Evolutionary conservation across 2,888 invertebrate species (phyloP), one percentile per base, ranked within the genome.

Genomic region (Thereva nobilitata): DNA sequence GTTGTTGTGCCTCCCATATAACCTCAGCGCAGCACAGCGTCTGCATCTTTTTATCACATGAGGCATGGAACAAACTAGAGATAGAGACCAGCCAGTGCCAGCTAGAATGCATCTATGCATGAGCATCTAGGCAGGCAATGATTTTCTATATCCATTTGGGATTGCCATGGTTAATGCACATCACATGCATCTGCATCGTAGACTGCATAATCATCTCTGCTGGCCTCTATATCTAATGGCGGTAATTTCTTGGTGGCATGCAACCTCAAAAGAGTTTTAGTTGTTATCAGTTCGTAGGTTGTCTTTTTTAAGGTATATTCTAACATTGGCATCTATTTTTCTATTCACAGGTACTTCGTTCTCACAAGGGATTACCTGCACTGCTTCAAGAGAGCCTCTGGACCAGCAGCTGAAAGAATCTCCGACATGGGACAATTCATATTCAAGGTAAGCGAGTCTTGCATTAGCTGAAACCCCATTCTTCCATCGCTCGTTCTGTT

Each of bases 391-490:
- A 80, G 86, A 72, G 86, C 86, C 67, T 84, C 86, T 40, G 85
- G 85, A 66, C 81, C 84, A 64, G 79, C 79, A 23, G 79, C 78
- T 70, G 80, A 80, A 72, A 76, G 81, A 70, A 85, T 86, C 69
- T 86, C 86, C 10, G 86, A 86, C 75, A 87, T 87, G 87, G 87
- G 87, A 70, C 86, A 86, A 78, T 87, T 87, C 76, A 84, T 87
- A 72, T 87, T 86, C 80, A 87, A 87, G 82, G 84, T 84, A 77
- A 78, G 80, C 77, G 59, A 72, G 23, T 23, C 23, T 23, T 23
- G 23, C 23, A 23, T 23, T 23, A 23, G 23, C 1, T 23, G 23
- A 23, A 23, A 2, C 23, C 2, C 23, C n/a, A n/a, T n/a, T n/a
- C n/a, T n/a, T n/a, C 23, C 23, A 2, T 23, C 23, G 23, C 2